Conservation (phyloP, 1,140 invertebrate genomes). For the Akabosia matsudoensis region DNA sequence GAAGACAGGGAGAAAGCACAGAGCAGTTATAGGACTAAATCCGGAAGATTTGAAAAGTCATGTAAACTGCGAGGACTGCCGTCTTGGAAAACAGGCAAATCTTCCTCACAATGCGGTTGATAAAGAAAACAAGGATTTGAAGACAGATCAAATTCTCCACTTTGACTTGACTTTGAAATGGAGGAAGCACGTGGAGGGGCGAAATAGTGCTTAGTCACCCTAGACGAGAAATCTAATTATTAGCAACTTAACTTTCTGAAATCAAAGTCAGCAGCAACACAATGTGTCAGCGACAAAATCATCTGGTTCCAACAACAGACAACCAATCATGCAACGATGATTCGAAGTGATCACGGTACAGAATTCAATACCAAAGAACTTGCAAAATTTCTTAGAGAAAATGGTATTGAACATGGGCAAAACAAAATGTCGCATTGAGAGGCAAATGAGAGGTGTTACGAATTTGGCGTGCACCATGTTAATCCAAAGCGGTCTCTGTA, state of each 20-base stretch:
- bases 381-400: not conserved
- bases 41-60: not conserved
- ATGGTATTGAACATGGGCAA: constrained; percentile 41
- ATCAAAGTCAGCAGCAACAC: constrained; percentile 40
- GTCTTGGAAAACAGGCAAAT: not conserved
- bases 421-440: constrained; percentile 57
- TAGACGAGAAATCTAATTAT: constrained; percentile 50
- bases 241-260: constrained; percentile 43
- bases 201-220: constrained; percentile 50
- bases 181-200: constrained; percentile 47
- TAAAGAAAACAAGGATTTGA: not conserved
- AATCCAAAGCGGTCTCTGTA: constrained; percentile 48
- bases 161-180: constrained; percentile 50
- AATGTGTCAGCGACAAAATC: not conserved
- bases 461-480: constrained; percentile 48
- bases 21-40: not conserved
- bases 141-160: constrained; percentile 48
- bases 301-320: not conserved
- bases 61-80: not conserved
- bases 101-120: not conserved
- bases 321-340: constrained; percentile 17
- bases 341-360: constrained; percentile 2
- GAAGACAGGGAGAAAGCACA: too few relatives aligned
- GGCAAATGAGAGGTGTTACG: constrained; percentile 50
- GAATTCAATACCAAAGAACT: not conserved